Percentiles rank a stretch among this genome's conserved stretches.
Evolutionary conservation across 2,113 vertebrate genomes (phyloP).

Genomic region (Rhynchopsitta pachyrhyncha): DNA sequence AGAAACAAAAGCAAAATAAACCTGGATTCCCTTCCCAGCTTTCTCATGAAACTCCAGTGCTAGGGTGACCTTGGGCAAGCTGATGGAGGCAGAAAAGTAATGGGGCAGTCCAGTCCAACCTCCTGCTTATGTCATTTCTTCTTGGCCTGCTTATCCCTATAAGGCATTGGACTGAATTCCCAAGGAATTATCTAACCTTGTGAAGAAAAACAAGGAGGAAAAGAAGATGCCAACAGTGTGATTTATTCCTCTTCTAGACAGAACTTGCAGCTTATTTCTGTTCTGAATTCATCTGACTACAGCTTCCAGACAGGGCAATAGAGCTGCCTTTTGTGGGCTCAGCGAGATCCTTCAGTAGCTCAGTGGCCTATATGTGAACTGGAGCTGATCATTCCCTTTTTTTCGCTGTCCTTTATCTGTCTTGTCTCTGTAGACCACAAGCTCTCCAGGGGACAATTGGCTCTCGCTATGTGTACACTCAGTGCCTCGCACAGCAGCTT

Average conservation of each 20-base stretch:
- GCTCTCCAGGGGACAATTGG: background rate
- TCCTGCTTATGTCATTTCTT: background rate
- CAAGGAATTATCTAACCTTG: background rate
- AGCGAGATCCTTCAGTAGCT: background rate
- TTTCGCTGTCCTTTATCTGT: background rate
- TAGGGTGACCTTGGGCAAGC: background rate
- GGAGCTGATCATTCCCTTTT: background rate
- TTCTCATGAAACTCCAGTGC: background rate
- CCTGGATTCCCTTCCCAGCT: background rate
- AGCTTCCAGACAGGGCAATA: background rate
- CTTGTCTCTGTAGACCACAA: background rate
- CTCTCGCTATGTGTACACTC: rapidly evolving
- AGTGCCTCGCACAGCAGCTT: background rate
- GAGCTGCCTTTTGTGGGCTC: background rate
- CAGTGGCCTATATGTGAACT: background rate
- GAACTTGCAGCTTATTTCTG: background rate
- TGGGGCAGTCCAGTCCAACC: background rate
- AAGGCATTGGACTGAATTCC: background rate
- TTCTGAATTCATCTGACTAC: background rate
- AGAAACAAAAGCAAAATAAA: background rate
- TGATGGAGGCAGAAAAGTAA: background rate
- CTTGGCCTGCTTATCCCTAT: background rate
- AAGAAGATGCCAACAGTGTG: background rate
- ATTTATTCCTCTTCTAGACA: background rate
- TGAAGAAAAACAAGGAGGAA: background rate